Percentiles rank a stretch among this genome's conserved stretches.
phyloP scores from a whole-genome alignment of 2,888 invertebrate species.

The Eupithecia centaureata region DNA sequence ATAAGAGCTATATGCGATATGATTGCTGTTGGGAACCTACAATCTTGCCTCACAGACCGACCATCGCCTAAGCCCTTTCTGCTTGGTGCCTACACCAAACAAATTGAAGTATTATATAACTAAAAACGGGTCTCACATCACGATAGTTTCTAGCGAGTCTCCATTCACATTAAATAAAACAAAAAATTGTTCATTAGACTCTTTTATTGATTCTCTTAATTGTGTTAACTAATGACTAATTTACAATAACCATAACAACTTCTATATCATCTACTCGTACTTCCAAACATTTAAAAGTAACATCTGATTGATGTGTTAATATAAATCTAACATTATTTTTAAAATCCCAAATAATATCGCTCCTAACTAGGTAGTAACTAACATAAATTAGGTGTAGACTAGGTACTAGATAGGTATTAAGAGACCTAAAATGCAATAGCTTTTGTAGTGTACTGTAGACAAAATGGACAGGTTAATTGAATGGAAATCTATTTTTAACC shows the following conservation, averaged over 20 bases:
- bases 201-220: slow-evolving; percentile 49
- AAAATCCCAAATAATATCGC: slow-evolving; percentile 24
- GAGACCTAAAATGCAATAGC: slow-evolving; percentile 53
- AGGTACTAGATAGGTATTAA: slow-evolving; percentile 37
- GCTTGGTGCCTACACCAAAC: no score
- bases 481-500: not conserved
- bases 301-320: slow-evolving; percentile 36
- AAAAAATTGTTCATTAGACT: slow-evolving; percentile 13
- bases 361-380: not conserved
- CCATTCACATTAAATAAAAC: not conserved
- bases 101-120: no score
- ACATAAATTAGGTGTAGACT: slow-evolving; percentile 32
- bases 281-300: slow-evolving; percentile 22
- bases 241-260: slow-evolving; percentile 49
- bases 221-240: slow-evolving; percentile 66
- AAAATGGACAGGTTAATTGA: not conserved
- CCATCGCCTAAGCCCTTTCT: no score
- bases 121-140: no score
- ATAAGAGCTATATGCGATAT: no score
- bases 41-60: no score
- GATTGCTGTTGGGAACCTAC: no score
- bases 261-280: slow-evolving; percentile 23
- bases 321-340: slow-evolving; percentile 28
- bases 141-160: not conserved
- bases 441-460: slow-evolving; percentile 19